Evolutionary conservation across 2,113 vertebrate species (phyloP).

Genomic region (Paramormyrops kingsleyae): DNA sequence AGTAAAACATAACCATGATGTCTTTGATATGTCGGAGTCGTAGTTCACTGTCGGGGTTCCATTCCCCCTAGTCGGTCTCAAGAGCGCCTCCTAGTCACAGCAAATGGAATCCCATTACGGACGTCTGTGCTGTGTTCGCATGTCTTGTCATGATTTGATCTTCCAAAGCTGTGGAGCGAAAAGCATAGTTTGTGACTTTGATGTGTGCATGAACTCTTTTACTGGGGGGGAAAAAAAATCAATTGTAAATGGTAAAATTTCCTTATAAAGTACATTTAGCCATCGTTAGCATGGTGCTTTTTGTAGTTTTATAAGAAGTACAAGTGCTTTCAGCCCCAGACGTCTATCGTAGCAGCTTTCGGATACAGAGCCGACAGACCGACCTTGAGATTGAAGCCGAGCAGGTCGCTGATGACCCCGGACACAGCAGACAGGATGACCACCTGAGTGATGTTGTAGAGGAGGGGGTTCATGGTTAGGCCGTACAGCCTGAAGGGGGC

Average conservation of each 20-base stretch:
- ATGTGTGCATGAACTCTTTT: neutral
- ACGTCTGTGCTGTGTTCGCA: slow-evolving; percentile 26
- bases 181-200: neutral
- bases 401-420: slow-evolving; percentile 93
- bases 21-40: slow-evolving; percentile 55
- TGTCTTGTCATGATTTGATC: slow-evolving; percentile 88
- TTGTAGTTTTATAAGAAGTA: neutral
- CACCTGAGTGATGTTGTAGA: slow-evolving; percentile 98
- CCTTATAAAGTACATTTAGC: neutral
- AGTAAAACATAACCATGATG: slow-evolving; percentile 66
- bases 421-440: slow-evolving; percentile 97
- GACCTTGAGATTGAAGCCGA: slow-evolving; percentile 98
- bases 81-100: slow-evolving; percentile 18
- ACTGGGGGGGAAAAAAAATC: neutral
- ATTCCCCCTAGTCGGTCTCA: slow-evolving; percentile 17
- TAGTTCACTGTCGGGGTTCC: slow-evolving; percentile 50
- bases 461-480: slow-evolving; percentile 95
- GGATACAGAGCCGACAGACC: slow-evolving; percentile 4
- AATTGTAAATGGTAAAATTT: neutral
- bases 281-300: neutral
- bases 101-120: slow-evolving; percentile 41
- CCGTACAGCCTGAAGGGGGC: slow-evolving; percentile 90
- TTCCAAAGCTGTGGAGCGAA: slow-evolving; percentile 83
- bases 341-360: neutral
- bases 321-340: neutral